phyloP scores from a whole-genome alignment of 2,888 invertebrate genomes.

The Leptogaster cylindrica region DNA sequence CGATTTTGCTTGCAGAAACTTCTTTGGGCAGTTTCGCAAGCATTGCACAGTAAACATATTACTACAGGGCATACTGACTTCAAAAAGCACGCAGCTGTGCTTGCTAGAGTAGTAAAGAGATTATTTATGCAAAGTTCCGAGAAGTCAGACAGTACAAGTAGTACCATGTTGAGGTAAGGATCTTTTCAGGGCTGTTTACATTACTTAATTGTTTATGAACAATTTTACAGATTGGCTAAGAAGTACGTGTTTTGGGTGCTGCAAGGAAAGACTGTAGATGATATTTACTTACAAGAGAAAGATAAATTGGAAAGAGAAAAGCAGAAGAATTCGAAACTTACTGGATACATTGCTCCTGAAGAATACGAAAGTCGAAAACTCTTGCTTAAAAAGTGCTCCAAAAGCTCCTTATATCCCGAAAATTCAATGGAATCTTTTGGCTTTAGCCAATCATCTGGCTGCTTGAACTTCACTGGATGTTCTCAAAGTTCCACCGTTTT shows the following conservation, averaged over 20 bases:
- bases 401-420: slow-evolving; percentile 51
- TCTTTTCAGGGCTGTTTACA: neutral
- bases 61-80: slow-evolving; percentile 71
- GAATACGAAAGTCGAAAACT: slow-evolving; percentile 56
- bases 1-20: slow-evolving; percentile 75
- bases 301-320: slow-evolving; percentile 54
- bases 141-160: slow-evolving; percentile 71
- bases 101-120: slow-evolving; percentile 72
- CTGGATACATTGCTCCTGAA: slow-evolving; percentile 59
- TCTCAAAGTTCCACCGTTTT: slow-evolving; percentile 26
- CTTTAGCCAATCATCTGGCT: slow-evolving; percentile 51
- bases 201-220: neutral
- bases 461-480: slow-evolving; percentile 1
- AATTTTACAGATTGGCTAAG: slow-evolving; percentile 67
- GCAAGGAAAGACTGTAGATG: slow-evolving; percentile 70
- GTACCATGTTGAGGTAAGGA: slow-evolving; percentile 71
- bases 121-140: slow-evolving; percentile 67
- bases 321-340: slow-evolving; percentile 51
- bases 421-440: slow-evolving; percentile 54
- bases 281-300: slow-evolving; percentile 63
- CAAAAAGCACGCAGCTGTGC: slow-evolving; percentile 71
- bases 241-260: slow-evolving; percentile 71
- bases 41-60: slow-evolving; percentile 74
- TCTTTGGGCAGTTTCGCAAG: slow-evolving; percentile 81
- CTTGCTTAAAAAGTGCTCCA: neutral